A percentile compares a stretch with the other conserved stretches of the same genome.
phyloP scores from a whole-genome alignment of 2,797 vertebrate genomes.

The Otolemur crassicaudatus region DNA sequence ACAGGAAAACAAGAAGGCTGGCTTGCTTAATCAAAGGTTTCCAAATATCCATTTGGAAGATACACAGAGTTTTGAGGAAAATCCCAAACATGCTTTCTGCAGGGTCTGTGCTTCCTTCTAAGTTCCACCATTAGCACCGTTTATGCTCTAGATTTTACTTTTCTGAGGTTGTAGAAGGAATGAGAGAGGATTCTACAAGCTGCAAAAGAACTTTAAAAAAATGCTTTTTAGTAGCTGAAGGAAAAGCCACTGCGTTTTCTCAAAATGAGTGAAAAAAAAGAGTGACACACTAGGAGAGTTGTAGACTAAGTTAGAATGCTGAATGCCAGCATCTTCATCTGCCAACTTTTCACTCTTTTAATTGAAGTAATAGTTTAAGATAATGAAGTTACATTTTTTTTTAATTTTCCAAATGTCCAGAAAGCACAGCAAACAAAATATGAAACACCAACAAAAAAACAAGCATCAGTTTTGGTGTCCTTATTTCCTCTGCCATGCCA shows the following conservation, averaged over 20 bases:
- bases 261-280: constrained; percentile 40
- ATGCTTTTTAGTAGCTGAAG: not conserved
- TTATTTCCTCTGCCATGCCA: not conserved
- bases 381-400: not conserved
- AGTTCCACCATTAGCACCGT: not conserved
- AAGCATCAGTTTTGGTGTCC: not conserved
- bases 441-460: not conserved
- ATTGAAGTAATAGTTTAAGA: not conserved
- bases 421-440: constrained; percentile 49
- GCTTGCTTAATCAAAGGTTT: constrained; percentile 57
- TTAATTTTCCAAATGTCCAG: not conserved
- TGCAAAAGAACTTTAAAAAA: not conserved
- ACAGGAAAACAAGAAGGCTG: constrained; percentile 47
- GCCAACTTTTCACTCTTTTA: not conserved
- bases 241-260: not conserved
- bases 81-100: constrained; percentile 45
- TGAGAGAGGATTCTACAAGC: constrained; percentile 1
- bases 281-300: not conserved
- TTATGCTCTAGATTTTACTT: not conserved
- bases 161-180: not conserved
- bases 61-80: not conserved
- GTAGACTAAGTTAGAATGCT: not conserved
- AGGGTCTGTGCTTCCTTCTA: not conserved
- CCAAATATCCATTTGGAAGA: constrained; percentile 30
- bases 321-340: not conserved